Evolutionary conservation across 2,888 invertebrate species (phyloP), one percentile per base, ranked within the genome.

Genomic region (Cataglyphis albicans): DNA sequence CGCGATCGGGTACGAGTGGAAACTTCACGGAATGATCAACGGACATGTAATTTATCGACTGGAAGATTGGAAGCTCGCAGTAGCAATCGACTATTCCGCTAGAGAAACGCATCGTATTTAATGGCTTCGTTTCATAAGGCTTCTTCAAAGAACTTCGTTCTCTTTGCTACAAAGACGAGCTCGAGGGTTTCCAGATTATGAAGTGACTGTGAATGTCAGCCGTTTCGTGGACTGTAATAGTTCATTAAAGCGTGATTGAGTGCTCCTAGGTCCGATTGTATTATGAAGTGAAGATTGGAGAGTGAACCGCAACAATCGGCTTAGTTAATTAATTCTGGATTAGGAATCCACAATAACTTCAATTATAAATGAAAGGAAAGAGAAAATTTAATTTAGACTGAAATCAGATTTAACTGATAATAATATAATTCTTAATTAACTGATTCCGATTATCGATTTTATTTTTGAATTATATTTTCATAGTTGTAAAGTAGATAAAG

Each of bases 11-110:
- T 35, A 41, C 75, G 74, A 72, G 75, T 73, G 64, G 81, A 83
- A 84, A 81, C 85, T 68, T 82, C 75, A 72, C 78, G 78, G 74
- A 73, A 83, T 87, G 85, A 85, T 87, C 85, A 85, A 85, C 68
- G 72, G 73, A 59, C 21, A n/a, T 70, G 44, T 75, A 81, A 87
- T 87, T 85, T 87, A 87, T 87, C 74, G 87, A 68, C 68, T 68
- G 68, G 68, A 78, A 78, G 78, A 78, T 78, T 78, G 68, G 57
- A 57, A 67, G 29, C 41, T n/a, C 32, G 78, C 57, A 68, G 48
- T 70, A 41, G 44, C 35, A 35, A 59, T 78, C 78, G 70, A 80
- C 12, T n/a, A 21, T 68, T 59, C 7, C 15, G 44, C 35, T 70
- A n/a, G 35, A 59, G 59, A 80, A 80, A 70, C 41, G 59, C 70